Percentiles rank a stretch among this genome's conserved stretches.
These are phyloP conservation scores for Daphoenositta chrysoptera DNA, from an alignment of 2,113 vertebrate species.

Conservation along the genomic window DNA sequence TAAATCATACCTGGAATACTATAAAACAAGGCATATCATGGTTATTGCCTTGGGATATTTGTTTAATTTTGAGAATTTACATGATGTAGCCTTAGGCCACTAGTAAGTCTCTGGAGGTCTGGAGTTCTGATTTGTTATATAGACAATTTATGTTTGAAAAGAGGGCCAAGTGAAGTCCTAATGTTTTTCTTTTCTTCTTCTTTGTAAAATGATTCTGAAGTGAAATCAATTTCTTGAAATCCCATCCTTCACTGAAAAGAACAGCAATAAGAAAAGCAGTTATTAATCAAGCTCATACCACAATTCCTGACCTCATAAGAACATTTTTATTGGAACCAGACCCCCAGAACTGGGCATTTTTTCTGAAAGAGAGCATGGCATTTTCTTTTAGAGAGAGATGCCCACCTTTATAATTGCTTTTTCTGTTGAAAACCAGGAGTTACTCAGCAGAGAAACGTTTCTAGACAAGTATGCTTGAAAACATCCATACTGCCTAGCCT, in stretches of 20 bases:
- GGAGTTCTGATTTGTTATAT: not conserved
- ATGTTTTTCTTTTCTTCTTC: not conserved
- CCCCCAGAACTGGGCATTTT: not conserved
- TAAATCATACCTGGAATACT: not conserved
- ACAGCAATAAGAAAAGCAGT: not conserved
- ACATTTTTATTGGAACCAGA: not conserved
- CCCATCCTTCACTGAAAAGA: constrained; percentile 28
- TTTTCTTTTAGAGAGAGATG: not conserved
- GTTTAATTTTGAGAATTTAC: not conserved
- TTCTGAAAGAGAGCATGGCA: not conserved
- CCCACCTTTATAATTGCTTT: not conserved
- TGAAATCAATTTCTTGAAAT: not conserved
- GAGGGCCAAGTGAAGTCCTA: not conserved
- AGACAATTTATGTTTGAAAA: not conserved
- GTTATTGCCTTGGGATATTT: not conserved
- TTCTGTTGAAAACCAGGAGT: not conserved
- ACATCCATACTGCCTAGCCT: not conserved
- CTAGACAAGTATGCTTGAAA: not conserved
- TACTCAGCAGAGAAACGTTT: not conserved
- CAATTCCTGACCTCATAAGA: not conserved
- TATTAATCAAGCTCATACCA: not conserved
- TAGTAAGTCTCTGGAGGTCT: not conserved
- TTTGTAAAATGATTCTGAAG: not conserved
- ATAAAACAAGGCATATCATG: not conserved
- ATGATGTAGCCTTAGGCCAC: not conserved